phyloP scores from a whole-genome alignment of 2,113 vertebrate species.

The Ellobius talpinus region DNA sequence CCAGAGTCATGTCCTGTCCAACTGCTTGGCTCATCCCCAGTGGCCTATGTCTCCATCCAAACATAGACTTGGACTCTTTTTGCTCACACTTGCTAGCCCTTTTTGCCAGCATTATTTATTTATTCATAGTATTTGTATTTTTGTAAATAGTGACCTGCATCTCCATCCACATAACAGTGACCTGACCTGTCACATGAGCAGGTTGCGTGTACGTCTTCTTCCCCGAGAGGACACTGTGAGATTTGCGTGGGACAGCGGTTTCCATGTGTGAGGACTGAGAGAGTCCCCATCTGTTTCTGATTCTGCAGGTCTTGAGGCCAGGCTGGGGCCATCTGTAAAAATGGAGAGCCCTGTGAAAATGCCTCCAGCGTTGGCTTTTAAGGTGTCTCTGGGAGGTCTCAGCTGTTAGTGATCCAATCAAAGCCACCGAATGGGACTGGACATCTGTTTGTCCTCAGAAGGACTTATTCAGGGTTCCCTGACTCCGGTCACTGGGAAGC shows the following conservation, averaged over 20 bases:
- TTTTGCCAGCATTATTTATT: not conserved
- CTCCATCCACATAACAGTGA: not conserved
- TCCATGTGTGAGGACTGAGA: not conserved
- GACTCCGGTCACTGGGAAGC: not conserved
- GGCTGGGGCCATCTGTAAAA: constrained; percentile 62
- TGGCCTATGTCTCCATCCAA: not conserved
- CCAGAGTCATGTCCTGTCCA: not conserved
- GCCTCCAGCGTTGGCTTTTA: constrained; percentile 61
- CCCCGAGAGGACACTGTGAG: not conserved
- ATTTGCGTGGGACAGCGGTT: not conserved
- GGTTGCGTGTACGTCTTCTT: not conserved
- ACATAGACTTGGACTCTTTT: not conserved
- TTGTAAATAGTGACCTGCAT: not conserved
- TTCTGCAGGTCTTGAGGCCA: constrained; percentile 71
- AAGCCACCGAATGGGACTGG: not conserved
- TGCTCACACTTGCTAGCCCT: not conserved
- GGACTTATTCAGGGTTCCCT: constrained; percentile 36
- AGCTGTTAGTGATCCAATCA: constrained; percentile 45
- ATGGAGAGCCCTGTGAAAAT: constrained; percentile 72
- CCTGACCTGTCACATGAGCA: not conserved
- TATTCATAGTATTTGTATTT: not conserved
- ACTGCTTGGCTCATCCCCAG: not conserved
- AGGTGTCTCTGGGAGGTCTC: constrained; percentile 71
- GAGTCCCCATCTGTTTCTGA: constrained; percentile 75
- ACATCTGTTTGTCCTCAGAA: constrained; percentile 77